Conservation (phyloP, 2,113 vertebrate genomes). For the Panthera uncia region DNA sequence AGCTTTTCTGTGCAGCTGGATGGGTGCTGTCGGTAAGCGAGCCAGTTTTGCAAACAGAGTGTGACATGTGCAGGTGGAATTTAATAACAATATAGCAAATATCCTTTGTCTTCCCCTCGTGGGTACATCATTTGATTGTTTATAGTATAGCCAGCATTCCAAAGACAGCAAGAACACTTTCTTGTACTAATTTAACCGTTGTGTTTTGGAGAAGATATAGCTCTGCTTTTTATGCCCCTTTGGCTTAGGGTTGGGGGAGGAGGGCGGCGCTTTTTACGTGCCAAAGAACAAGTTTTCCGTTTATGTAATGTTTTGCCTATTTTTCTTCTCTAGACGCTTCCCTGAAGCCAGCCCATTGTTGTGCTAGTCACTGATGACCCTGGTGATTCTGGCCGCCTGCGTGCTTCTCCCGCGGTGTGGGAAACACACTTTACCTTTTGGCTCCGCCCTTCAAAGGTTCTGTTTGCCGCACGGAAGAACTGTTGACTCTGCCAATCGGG, state of each 20-base stretch:
- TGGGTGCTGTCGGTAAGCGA: background rate
- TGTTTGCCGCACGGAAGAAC: slow-evolving; percentile 83
- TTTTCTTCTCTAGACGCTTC: slow-evolving; percentile 38
- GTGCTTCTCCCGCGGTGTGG: slow-evolving; percentile 72
- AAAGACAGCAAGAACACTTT: slow-evolving; percentile 84
- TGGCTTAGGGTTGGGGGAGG: background rate
- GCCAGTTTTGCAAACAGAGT: background rate
- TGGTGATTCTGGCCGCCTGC: background rate
- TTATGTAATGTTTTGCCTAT: background rate
- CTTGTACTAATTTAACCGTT: slow-evolving; percentile 80
- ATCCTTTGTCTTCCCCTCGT: background rate
- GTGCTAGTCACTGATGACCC: background rate
- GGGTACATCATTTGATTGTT: slow-evolving; percentile 84
- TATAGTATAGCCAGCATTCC: slow-evolving; percentile 80
- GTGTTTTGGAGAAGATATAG: slow-evolving; percentile 80
- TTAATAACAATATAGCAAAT: background rate
- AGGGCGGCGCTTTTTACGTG: background rate
- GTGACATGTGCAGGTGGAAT: background rate
- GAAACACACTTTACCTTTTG: slow-evolving; percentile 85
- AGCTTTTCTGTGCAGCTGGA: background rate
- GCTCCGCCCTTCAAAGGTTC: slow-evolving; percentile 83
- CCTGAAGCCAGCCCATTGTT: background rate
- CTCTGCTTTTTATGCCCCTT: background rate
- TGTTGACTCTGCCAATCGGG: slow-evolving; percentile 82
- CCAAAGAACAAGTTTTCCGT: slow-evolving; percentile 12